Conservation (phyloP, 2,113 vertebrate species). For the Pica pica region DNA sequence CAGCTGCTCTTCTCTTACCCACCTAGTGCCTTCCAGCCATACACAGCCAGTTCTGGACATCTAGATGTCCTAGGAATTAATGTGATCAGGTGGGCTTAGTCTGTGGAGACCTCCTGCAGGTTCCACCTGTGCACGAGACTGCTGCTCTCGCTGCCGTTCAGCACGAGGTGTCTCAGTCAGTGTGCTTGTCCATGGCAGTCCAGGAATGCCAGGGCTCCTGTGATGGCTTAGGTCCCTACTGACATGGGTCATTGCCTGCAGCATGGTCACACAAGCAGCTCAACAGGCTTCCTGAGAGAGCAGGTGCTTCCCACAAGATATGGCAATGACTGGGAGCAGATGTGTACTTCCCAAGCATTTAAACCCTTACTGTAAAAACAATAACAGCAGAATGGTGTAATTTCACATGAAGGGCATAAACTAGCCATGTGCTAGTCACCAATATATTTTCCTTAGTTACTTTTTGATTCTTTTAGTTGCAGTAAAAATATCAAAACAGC, state of each 20-base stretch:
- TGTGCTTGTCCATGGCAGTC: not conserved
- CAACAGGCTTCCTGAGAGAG: not conserved
- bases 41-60: not conserved
- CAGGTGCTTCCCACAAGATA: not conserved
- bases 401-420: not conserved
- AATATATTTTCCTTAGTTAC: not conserved
- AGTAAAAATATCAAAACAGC: not conserved
- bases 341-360: not conserved
- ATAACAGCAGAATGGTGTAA: not conserved
- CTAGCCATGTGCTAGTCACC: not conserved
- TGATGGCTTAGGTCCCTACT: not conserved
- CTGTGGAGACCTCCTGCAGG: not conserved
- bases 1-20: not conserved
- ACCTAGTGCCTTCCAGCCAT: not conserved
- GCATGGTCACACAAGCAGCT: not conserved
- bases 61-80: not conserved
- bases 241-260: not conserved
- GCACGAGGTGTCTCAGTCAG: not conserved
- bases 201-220: not conserved
- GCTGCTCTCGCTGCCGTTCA: not conserved
- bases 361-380: not conserved
- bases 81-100: not conserved
- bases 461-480: not conserved
- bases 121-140: fast-evolving
- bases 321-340: fast-evolving